phyloP scores from a whole-genome alignment of 2,113 vertebrate genomes.

The Gallinago paraguaiae region DNA sequence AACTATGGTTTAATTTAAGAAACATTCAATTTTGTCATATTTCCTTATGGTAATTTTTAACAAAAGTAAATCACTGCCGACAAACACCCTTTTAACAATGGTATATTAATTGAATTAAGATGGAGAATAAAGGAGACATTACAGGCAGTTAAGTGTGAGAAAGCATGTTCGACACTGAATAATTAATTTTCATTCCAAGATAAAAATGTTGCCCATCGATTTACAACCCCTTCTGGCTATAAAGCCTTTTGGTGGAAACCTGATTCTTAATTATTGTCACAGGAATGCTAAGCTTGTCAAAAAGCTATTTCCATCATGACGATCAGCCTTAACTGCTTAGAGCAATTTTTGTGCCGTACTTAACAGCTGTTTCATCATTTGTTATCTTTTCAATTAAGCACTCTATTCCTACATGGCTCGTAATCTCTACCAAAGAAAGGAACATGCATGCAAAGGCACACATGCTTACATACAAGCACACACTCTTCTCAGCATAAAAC shows the following conservation, averaged over 20 bases:
- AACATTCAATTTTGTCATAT: constrained; percentile 33
- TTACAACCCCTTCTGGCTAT: constrained; percentile 78
- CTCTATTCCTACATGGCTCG: not conserved
- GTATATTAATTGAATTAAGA: constrained; percentile 55
- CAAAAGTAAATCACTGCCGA: constrained; percentile 19
- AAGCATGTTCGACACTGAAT: constrained; percentile 77
- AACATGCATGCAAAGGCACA: not conserved
- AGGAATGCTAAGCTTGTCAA: constrained; percentile 73
- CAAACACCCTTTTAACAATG: constrained; percentile 36
- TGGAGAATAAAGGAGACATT: constrained; percentile 33
- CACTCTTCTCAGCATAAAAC: not conserved
- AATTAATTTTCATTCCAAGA: constrained; percentile 79
- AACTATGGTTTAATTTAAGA: constrained; percentile 28
- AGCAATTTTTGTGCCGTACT: constrained; percentile 58
- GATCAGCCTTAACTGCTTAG: constrained; percentile 73
- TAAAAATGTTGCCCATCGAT: constrained; percentile 82
- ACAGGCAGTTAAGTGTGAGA: constrained; percentile 69
- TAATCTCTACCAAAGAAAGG: not conserved
- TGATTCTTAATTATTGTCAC: constrained; percentile 81
- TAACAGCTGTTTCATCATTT: constrained; percentile 79
- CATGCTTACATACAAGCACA: not conserved
- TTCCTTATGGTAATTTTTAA: constrained; percentile 49
- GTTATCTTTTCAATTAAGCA: constrained; percentile 71
- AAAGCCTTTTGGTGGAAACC: constrained; percentile 76
- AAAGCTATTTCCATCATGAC: constrained; percentile 76